phyloP scores from a whole-genome alignment of 2,888 invertebrate species.

The Andrena praecox region DNA sequence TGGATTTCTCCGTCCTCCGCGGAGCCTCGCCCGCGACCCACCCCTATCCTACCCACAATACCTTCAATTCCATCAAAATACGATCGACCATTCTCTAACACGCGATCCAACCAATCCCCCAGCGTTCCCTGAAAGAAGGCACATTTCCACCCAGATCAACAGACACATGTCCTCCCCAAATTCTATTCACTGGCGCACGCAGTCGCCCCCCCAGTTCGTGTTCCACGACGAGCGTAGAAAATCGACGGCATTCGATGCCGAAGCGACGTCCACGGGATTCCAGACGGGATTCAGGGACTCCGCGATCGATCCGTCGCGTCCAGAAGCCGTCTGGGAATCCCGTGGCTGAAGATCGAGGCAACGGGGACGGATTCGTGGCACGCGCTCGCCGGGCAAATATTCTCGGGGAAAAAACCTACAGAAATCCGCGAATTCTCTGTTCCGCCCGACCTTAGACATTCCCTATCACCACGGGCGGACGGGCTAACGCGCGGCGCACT shows the following conservation, averaged over 20 bases:
- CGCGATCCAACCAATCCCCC: constrained; percentile 20
- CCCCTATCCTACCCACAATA: constrained; percentile 42
- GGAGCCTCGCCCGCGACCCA: constrained; percentile 45
- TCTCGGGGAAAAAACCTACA: constrained; percentile 31
- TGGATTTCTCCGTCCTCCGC: constrained; percentile 32
- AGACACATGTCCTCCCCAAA: neutral
- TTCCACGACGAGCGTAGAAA: neutral
- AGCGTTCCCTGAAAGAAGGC: constrained; percentile 7
- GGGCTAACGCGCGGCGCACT: constrained; percentile 53
- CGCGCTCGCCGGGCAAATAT: constrained; percentile 42
- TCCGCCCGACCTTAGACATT: constrained; percentile 9
- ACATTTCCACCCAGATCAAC: neutral
- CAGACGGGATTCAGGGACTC: constrained; percentile 31
- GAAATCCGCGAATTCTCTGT: constrained; percentile 30
- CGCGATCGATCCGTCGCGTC: constrained; percentile 47
- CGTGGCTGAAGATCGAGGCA: constrained; percentile 30
- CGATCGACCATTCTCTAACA: constrained; percentile 29
- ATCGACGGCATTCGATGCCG: constrained; percentile 29
- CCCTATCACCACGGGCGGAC: constrained; percentile 27
- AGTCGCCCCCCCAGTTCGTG: neutral
- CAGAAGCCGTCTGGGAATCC: constrained; percentile 41
- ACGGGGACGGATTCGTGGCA: constrained; percentile 37
- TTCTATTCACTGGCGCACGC: neutral
- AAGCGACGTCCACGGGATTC: constrained; percentile 34
- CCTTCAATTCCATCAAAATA: constrained; percentile 44